A percentile compares a stretch with the other conserved stretches of the same genome.
These are phyloP conservation scores for Netelia virgata DNA, from an alignment of 2,888 invertebrate species.

Conservation along the genomic window DNA sequence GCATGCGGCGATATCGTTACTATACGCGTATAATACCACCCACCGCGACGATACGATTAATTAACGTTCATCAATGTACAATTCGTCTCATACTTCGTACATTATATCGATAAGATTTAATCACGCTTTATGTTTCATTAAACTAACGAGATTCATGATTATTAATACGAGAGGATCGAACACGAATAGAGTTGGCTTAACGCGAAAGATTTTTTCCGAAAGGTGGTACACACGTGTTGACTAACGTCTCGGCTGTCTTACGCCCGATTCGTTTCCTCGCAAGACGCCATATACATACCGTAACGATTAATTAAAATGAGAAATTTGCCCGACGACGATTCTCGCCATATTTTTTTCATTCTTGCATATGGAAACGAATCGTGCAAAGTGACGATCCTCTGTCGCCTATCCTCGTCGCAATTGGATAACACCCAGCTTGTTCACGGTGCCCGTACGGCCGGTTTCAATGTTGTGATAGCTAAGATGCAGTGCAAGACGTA, in stretches of 20 bases:
- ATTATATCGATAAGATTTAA: not conserved
- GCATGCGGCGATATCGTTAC: no score
- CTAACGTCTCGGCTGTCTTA: conserved; percentile 54
- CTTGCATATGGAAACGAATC: conserved; percentile 25
- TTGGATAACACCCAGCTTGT: conserved; percentile 39
- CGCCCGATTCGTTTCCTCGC: conserved; percentile 49
- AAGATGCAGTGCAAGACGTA: not conserved
- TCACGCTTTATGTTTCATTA: conserved; percentile 50
- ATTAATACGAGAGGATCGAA: conserved; percentile 5
- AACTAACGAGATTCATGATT: conserved; percentile 27
- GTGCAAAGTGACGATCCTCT: conserved; percentile 13
- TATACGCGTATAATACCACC: no score
- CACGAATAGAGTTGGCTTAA: conserved; percentile 18
- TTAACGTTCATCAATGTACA: conserved; percentile 43
- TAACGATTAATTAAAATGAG: not conserved
- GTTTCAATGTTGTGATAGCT: conserved; percentile 41
- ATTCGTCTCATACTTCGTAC: conserved; percentile 43
- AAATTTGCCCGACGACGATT: not conserved
- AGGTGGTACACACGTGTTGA: conserved; percentile 30
- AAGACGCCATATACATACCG: no score
- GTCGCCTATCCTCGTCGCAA: conserved; percentile 20
- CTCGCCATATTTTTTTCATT: not conserved
- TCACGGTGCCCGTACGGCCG: conserved; percentile 11
- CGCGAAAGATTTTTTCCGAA: conserved; percentile 28
- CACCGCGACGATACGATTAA: not conserved